Evolutionary conservation across 2,797 vertebrate genomes (phyloP), one percentile per base, ranked within the genome.

Genomic region (Balearica regulorum): DNA sequence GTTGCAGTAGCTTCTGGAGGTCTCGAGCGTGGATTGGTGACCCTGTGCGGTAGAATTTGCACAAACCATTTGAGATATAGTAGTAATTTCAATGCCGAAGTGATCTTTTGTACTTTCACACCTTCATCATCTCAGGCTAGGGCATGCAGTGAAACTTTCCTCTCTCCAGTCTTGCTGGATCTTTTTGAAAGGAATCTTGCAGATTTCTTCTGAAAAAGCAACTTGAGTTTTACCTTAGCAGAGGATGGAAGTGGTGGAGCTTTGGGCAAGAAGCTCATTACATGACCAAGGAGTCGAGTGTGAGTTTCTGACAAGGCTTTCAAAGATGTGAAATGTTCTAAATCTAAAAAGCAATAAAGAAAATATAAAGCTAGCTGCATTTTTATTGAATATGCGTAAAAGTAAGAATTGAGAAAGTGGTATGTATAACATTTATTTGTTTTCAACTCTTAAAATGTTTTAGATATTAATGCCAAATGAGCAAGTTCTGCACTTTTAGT

Each of bases 211-310:
- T 76, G 44, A 31, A 16, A 22, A 29, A 53, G 41, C 43, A 25
- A 4, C 10, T 2, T 2, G 19, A 26, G 3, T 37, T 68, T 17
- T 26, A 25, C 24, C 13, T 8, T 22, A 0, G 31, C 12, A 62
- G 16, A 26, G 54, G 33, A 2, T 49, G 60, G 31, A 46, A 44
- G 15, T 4, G n/a, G 5, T 15, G 6, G 35, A 18, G 41, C 25
- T 6, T 9, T 48, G 35, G 41, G 35, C 5, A 18, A 51, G 70
- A 61, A 69, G 46, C 13, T 83, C 65, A 1, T 19, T n/a, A 26
- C 3, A 0, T 21, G 43, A 35, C 31, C 60, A 2, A 11, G 41
- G 33, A 24, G 18, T 9, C n/a, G 12, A 68, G 28, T 11, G 20
- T 16, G 51, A 80, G 20, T 37, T 80, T 60, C 61, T 75, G 58